phyloP scores from a whole-genome alignment of 2,797 vertebrate species.

The Tragelaphus eurycerus region DNA sequence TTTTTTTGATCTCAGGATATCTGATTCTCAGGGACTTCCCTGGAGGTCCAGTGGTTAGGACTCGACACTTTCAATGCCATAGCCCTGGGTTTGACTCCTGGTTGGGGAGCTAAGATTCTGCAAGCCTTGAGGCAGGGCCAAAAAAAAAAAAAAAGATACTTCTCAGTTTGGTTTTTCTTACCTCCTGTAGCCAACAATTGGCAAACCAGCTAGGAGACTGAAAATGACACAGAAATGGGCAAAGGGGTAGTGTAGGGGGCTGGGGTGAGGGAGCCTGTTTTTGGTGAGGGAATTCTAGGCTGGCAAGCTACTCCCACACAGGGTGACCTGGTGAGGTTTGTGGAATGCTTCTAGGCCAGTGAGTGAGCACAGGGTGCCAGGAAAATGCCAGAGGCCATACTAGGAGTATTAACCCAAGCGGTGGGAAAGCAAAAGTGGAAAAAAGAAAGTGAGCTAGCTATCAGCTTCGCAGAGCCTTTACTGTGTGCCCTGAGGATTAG shows the following conservation, averaged over 20 bases:
- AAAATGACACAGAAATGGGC: neutral
- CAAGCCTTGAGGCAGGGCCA: neutral
- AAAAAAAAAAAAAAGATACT: neutral
- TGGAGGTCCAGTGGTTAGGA: neutral
- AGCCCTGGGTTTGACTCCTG: neutral
- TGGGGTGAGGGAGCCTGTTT: neutral
- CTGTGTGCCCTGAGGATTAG: neutral
- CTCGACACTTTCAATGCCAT: neutral
- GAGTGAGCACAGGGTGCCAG: neutral
- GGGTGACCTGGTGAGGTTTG: neutral
- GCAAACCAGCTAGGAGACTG: neutral
- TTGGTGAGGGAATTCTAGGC: neutral
- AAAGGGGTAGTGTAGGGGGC: neutral
- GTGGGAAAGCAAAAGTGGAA: neutral
- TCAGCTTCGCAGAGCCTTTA: neutral
- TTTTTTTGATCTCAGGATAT: neutral
- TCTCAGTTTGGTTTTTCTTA: neutral
- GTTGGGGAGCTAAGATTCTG: neutral
- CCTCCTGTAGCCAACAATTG: neutral
- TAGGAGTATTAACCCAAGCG: neutral
- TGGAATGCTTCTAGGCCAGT: neutral
- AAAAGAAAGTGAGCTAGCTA: neutral
- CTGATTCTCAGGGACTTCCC: neutral
- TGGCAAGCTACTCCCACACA: neutral
- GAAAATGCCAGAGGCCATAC: neutral